Percentiles rank a stretch among this genome's conserved stretches.
These are phyloP conservation scores for Clarias gariepinus DNA, from an alignment of 2,113 vertebrate genomes.

Conservation along the genomic window DNA sequence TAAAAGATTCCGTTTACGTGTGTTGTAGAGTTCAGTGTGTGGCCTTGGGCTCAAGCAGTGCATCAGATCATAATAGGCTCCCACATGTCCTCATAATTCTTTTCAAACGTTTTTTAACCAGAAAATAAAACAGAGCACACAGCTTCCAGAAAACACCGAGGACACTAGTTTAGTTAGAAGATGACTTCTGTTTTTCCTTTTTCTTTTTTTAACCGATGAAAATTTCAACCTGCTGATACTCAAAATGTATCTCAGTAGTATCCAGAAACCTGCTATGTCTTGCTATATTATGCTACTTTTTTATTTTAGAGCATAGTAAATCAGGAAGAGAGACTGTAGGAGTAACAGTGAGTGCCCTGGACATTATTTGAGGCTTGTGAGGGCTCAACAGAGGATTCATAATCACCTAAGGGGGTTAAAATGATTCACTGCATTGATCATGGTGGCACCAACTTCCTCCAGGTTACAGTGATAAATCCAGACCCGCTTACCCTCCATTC, in stretches of 20 bases:
- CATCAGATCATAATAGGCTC: neutral
- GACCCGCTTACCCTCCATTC: neutral
- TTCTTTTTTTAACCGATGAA: neutral
- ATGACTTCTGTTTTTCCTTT: too few relatives aligned
- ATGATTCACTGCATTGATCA: conserved; percentile 10
- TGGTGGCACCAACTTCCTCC: conserved; percentile 6
- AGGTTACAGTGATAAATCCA: conserved; percentile 8
- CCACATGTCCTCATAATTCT: neutral
- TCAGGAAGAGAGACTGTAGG: neutral
- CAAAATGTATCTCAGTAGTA: neutral
- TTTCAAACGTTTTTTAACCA: neutral
- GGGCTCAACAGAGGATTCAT: conserved; percentile 18
- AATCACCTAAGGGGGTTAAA: neutral
- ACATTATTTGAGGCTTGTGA: conserved; percentile 1
- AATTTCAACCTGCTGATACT: neutral
- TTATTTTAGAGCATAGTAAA: neutral
- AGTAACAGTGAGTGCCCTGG: neutral
- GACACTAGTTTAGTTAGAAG: neutral
- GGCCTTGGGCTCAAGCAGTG: neutral
- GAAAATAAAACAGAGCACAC: neutral
- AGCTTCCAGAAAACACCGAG: neutral
- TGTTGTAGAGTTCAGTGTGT: neutral
- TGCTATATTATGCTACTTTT: neutral
- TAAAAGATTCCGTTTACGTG: neutral
- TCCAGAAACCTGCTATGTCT: neutral